Evolutionary conservation across 1,140 invertebrate species (phyloP).

Genomic region (Trichonephila clavata): DNA sequence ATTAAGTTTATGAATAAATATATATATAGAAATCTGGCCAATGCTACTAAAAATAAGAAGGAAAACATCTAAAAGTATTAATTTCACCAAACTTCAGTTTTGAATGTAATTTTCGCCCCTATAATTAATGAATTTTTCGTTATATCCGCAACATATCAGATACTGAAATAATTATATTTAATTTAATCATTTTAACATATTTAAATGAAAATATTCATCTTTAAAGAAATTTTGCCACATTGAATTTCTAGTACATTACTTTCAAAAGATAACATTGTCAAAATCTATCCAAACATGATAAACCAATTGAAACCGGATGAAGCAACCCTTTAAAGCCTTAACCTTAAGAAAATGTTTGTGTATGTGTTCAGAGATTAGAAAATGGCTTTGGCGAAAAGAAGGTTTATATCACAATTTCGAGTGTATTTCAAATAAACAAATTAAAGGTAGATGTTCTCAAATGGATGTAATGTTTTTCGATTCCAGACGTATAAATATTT

Average conservation of each 20-base stretch:
- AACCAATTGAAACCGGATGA: neutral
- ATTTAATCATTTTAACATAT: no score
- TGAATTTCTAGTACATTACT: neutral
- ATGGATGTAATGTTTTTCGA: neutral
- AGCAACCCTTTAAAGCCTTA: neutral
- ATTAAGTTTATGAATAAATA: no score
- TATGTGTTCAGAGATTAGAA: constrained; percentile 10
- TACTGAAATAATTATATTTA: no score
- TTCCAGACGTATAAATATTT: neutral
- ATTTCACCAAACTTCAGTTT: no score
- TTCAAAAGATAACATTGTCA: neutral
- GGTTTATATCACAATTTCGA: neutral
- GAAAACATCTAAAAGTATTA: no score
- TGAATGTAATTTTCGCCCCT: no score
- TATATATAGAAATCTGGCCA: no score
- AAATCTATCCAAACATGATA: neutral
- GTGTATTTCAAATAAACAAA: neutral
- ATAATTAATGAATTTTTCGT: no score
- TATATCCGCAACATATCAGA: no score
- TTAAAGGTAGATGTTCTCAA: neutral
- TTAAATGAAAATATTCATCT: no score
- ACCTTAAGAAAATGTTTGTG: neutral
- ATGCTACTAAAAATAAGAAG: no score
- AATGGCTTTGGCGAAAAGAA: neutral
- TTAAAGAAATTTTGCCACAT: no score